These are phyloP conservation scores for Rapana venosa DNA, from an alignment of 2,888 invertebrate species.

Conservation along the genomic window DNA sequence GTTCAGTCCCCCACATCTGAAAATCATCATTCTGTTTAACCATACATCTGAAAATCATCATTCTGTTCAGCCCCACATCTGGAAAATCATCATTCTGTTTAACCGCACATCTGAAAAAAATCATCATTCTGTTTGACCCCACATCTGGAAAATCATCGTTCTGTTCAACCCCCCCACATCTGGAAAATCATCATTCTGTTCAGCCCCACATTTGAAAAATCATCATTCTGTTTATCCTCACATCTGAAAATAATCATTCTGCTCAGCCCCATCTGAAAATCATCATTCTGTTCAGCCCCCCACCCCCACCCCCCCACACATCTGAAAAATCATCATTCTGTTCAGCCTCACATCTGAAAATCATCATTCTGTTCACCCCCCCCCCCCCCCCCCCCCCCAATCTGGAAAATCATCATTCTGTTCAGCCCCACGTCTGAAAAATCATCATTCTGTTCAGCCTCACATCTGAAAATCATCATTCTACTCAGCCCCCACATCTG, in stretches of 20 bases:
- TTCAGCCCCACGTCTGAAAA: not conserved
- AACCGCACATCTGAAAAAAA: not conserved
- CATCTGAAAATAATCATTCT: conserved; percentile 79
- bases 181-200: not conserved
- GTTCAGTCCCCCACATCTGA: conserved; percentile 82
- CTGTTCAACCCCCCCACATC: not conserved
- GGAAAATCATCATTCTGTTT: not conserved
- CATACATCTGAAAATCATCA: conserved; percentile 77
- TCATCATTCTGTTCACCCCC: not conserved
- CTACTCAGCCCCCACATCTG: not conserved
- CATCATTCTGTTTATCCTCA: conserved; percentile 78
- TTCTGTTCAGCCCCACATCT: conserved; percentile 81
- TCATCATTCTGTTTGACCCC: conserved; percentile 79
- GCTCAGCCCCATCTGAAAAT: not conserved
- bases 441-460: conserved; percentile 79
- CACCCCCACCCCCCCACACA: conserved; percentile 90
- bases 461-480: conserved; percentile 80
- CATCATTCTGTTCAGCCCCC: conserved; percentile 79
- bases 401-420: not conserved
- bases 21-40: not conserved
- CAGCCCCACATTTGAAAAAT: not conserved
- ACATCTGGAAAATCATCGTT: conserved; percentile 80
- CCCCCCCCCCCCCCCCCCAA: too few species aligned
- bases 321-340: conserved; percentile 80
- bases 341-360: conserved; percentile 82